phyloP scores from a whole-genome alignment of 2,797 vertebrate genomes.

The Cyclura pinguis region DNA sequence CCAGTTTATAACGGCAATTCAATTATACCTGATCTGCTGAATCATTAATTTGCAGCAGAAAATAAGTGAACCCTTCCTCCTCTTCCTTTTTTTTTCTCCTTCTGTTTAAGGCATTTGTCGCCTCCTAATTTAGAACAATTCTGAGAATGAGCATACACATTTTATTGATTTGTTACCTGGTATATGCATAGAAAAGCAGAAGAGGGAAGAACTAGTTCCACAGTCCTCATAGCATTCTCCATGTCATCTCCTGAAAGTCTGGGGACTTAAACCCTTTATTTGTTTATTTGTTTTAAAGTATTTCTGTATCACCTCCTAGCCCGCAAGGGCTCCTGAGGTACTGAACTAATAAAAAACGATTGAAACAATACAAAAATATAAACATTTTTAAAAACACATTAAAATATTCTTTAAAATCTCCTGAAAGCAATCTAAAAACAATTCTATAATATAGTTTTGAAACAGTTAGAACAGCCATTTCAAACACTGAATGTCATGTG shows the following conservation, averaged over 20 bases:
- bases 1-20: slow-evolving; percentile 44
- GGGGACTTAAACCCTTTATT: not conserved
- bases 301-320: no score
- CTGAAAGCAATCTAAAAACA: no score
- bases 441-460: no score
- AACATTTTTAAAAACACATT: no score
- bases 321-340: no score
- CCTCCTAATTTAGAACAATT: slow-evolving; percentile 14
- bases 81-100: not conserved
- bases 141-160: not conserved
- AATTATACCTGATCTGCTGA: slow-evolving; percentile 29
- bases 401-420: no score
- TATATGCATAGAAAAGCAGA: not conserved
- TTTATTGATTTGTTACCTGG: not conserved
- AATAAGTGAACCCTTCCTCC: not conserved
- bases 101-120: slow-evolving; percentile 6
- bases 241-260: not conserved
- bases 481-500: no score
- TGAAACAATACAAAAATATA: no score
- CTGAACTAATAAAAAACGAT: no score
- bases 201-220: not conserved
- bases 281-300: no score
- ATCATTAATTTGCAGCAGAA: slow-evolving; percentile 17
- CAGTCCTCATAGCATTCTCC: not conserved
- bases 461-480: no score